Percentiles rank a stretch among this genome's conserved stretches.
Conservation (phyloP, 2,888 invertebrate genomes). For the Cylindroiulus punctatus region DNA sequence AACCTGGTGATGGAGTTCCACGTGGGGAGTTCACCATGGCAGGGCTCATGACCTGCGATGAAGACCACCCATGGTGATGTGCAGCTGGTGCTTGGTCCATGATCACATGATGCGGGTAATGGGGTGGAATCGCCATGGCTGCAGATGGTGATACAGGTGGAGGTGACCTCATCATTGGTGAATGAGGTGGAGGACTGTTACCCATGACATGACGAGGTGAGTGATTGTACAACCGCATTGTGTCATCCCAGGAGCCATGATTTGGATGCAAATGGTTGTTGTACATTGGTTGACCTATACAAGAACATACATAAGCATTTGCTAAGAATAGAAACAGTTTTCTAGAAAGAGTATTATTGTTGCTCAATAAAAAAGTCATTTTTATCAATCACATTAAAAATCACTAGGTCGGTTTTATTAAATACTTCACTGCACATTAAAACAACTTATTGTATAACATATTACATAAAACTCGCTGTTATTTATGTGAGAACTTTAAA, state of each 20-base stretch:
- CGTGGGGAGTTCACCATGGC: conserved; percentile 57
- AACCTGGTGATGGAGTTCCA: conserved; percentile 58
- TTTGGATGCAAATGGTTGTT: conserved; percentile 56
- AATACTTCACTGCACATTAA: no score
- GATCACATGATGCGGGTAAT: conserved; percentile 57
- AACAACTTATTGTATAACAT: no score
- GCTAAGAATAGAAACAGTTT: no score
- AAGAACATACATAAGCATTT: not conserved
- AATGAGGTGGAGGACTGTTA: conserved; percentile 55
- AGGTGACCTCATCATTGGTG: conserved; percentile 55
- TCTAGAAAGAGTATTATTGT: no score
- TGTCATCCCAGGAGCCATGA: conserved; percentile 55
- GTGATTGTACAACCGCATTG: conserved; percentile 57
- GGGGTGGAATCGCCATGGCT: conserved; percentile 20
- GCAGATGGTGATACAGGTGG: conserved; percentile 54
- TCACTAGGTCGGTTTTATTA: no score
- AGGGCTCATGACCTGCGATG: conserved; percentile 55
- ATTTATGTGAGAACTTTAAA: not conserved
- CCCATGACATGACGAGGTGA: conserved; percentile 56
- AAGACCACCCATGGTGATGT: conserved; percentile 56
- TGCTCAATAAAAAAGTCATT: no score
- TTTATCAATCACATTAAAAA: no score
- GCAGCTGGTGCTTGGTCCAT: conserved; percentile 47
- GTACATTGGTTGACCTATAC: conserved; percentile 55
- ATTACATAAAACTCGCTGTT: not conserved